phyloP scores from a whole-genome alignment of 1,140 invertebrate species.

The Drosophila suzukii region DNA sequence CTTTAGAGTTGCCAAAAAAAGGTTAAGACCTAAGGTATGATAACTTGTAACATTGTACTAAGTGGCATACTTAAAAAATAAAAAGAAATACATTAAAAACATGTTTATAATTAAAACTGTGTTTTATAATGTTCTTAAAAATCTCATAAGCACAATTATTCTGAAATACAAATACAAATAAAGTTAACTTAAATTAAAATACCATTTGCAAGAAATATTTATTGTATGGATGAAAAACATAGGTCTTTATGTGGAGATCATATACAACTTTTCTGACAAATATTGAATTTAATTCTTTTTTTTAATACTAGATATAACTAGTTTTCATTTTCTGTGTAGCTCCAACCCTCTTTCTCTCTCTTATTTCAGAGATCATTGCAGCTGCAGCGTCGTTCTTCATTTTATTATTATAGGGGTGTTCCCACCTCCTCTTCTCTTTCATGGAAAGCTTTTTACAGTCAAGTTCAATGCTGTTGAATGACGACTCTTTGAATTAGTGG shows the following conservation, averaged over 20 bases:
- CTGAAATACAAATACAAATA: no score
- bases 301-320: not conserved
- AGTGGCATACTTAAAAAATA: not conserved
- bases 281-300: no score
- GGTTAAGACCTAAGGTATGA: not conserved
- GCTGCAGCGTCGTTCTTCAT: slow-evolving; percentile 6
- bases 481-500: slow-evolving; percentile 5
- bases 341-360: not conserved
- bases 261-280: no score
- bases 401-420: slow-evolving; percentile 2
- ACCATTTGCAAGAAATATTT: no score
- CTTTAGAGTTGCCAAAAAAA: no score
- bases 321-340: not conserved
- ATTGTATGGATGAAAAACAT: no score
- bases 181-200: no score
- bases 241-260: no score
- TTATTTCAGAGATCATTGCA: slow-evolving; percentile 9
- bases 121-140: no score
- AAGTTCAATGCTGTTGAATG: slow-evolving; percentile 65
- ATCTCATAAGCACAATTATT: no score
- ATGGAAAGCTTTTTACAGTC: slow-evolving; percentile 36
- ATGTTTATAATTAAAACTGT: no score
- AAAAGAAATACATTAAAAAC: not conserved
- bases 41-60: no score
- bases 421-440: not conserved